Percentiles rank a stretch among this genome's conserved stretches.
phyloP scores from a whole-genome alignment of 2,113 vertebrate genomes.

The Cyrtonyx montezumae region DNA sequence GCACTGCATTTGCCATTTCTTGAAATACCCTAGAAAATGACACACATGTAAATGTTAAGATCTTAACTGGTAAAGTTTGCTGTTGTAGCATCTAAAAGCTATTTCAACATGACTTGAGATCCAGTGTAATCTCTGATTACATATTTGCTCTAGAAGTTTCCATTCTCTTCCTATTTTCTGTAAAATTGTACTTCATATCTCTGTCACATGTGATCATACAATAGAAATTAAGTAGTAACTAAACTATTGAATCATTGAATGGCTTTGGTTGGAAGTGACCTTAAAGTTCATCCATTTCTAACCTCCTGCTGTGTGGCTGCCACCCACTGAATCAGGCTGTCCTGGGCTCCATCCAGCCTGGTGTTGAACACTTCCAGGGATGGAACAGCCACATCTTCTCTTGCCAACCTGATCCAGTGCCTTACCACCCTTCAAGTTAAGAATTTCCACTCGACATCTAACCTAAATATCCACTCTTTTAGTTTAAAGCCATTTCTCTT shows the following conservation, averaged over 20 bases:
- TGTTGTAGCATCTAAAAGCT: background rate
- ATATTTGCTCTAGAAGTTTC: background rate
- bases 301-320: no score
- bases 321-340: no score
- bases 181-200: background rate
- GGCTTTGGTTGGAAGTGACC: no score
- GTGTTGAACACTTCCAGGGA: no score
- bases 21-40: background rate
- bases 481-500: no score
- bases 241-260: background rate
- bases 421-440: no score
- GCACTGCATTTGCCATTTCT: background rate
- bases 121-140: background rate
- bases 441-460: no score
- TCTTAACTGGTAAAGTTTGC: background rate
- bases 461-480: no score
- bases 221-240: background rate
- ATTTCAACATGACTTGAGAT: background rate
- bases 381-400: no score
- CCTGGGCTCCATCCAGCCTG: no score
- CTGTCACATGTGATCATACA: background rate
- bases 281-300: no score
- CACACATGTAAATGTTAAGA: accelerated
- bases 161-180: background rate
- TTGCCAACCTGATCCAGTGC: no score